Percentiles rank a stretch among this genome's conserved stretches.
phyloP scores from a whole-genome alignment of 1,140 invertebrate genomes.

The Matsumurasca onukii region DNA sequence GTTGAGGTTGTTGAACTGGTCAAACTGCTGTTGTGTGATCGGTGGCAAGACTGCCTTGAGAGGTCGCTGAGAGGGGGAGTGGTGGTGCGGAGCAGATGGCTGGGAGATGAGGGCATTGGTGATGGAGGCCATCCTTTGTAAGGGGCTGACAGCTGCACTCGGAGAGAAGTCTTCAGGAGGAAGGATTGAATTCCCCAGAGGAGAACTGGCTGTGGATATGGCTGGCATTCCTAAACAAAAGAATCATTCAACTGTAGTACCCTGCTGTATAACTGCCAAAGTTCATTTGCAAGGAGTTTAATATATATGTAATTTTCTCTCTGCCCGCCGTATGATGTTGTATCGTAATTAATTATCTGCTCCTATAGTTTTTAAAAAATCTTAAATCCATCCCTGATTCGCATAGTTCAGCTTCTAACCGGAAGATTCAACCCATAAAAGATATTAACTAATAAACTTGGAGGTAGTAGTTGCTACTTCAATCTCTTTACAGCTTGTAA shows the following conservation, averaged over 20 bases:
- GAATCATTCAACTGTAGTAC: conserved; percentile 85
- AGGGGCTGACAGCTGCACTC: conserved; percentile 81
- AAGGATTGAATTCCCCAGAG: conserved; percentile 76
- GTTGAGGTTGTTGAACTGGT: conserved; percentile 96
- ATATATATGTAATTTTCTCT: too few relatives aligned
- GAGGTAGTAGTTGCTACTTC: too few relatives aligned
- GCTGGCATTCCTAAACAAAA: conserved; percentile 34
- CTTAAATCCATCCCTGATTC: too few relatives aligned
- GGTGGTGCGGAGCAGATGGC: conserved; percentile 79
- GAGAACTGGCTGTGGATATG: conserved; percentile 61
- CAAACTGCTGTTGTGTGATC: conserved; percentile 98
- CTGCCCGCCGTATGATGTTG: too few relatives aligned
- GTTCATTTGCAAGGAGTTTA: too few relatives aligned
- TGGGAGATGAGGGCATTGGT: conserved; percentile 95
- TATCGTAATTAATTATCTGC: too few relatives aligned
- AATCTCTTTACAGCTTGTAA: too few relatives aligned
- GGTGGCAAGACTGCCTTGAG: conserved; percentile 95
- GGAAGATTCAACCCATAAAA: too few relatives aligned
- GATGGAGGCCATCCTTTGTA: conserved; percentile 96
- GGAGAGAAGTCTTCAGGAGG: conserved; percentile 79
- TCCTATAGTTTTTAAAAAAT: too few relatives aligned
- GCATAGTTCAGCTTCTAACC: too few relatives aligned
- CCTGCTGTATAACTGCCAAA: too few relatives aligned
- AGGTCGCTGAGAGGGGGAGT: conserved; percentile 78
- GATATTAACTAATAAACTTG: too few relatives aligned